A percentile compares a stretch with the other conserved stretches of the same genome.
Evolutionary conservation across 2,113 vertebrate species (phyloP).

Genomic region (Marmota monax): DNA sequence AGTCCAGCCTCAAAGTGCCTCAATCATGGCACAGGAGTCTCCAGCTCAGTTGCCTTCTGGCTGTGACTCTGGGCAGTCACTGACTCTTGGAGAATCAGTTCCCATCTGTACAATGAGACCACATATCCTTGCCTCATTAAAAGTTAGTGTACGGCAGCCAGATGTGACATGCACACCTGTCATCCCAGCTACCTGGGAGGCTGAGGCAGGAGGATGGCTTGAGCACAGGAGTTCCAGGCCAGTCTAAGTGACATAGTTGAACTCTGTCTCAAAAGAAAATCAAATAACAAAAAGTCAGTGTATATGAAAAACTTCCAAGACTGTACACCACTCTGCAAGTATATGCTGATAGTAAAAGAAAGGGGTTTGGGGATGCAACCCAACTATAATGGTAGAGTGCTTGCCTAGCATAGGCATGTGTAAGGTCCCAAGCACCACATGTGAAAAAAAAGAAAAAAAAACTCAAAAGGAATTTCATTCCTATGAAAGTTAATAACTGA

Average conservation of each 20-base stretch:
- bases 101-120: background rate
- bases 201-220: background rate
- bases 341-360: background rate
- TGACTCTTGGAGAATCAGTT: background rate
- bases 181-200: background rate
- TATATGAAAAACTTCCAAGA: background rate
- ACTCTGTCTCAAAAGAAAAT: background rate
- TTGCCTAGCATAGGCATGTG: background rate
- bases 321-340: background rate
- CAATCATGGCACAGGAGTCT: background rate
- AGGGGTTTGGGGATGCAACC: no score
- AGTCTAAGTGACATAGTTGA: background rate
- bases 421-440: background rate
- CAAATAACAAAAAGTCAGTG: background rate
- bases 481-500: background rate
- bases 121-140: background rate
- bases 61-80: background rate
- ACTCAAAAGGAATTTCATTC: background rate
- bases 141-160: background rate
- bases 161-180: no score
- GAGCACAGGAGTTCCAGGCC: background rate
- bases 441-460: background rate
- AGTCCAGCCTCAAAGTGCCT: background rate
- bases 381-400: background rate
- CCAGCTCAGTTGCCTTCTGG: background rate